A percentile compares a stretch with the other conserved stretches of the same genome.
These are phyloP conservation scores for Drosophila lutescens DNA, from an alignment of 2,888 invertebrate genomes.

Conservation along the genomic window DNA sequence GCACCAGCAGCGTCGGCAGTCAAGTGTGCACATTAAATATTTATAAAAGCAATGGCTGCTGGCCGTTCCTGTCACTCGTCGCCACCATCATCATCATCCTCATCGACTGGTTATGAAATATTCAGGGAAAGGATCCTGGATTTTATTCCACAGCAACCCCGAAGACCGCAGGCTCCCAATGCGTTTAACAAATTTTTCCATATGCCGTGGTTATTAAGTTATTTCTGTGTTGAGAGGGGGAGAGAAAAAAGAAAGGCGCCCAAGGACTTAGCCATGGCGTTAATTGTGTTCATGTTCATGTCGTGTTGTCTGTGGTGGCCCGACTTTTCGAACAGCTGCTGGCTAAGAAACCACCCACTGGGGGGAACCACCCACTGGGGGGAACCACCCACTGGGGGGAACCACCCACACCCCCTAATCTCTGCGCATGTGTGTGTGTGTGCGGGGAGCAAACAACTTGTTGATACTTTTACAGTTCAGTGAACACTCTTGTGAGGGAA, in stretches of 20 bases:
- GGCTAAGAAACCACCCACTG: constrained; percentile 1
- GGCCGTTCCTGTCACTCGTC: constrained; percentile 16
- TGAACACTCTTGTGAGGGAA: constrained; percentile 65
- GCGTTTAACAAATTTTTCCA: constrained; percentile 65
- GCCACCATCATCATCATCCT: constrained; percentile 14
- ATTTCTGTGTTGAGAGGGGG: constrained; percentile 38
- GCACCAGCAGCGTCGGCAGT: constrained; percentile 37
- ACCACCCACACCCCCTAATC: constrained; percentile 34
- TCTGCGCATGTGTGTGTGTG: constrained; percentile 44
- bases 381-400: neutral
- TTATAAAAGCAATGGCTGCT: constrained; percentile 40
- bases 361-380: too few species aligned
- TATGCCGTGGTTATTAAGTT: constrained; percentile 74
- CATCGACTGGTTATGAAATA: constrained; percentile 27
- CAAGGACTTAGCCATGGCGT: constrained; percentile 47
- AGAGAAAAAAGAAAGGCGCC: constrained; percentile 7
- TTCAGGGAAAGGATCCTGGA: constrained; percentile 30
- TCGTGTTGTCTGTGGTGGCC: constrained; percentile 34
- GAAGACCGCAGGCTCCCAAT: constrained; percentile 44
- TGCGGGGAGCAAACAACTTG: constrained; percentile 74
- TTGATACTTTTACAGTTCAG: constrained; percentile 79
- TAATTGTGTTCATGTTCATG: constrained; percentile 64
- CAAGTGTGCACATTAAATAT: constrained; percentile 45
- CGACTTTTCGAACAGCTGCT: constrained; percentile 66
- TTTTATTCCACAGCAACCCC: neutral